Percentiles rank a stretch among this genome's conserved stretches.
These are phyloP conservation scores for Sinocyclocheilus anshuiensis DNA, from an alignment of 2,113 vertebrate genomes.

Conservation along the genomic window DNA sequence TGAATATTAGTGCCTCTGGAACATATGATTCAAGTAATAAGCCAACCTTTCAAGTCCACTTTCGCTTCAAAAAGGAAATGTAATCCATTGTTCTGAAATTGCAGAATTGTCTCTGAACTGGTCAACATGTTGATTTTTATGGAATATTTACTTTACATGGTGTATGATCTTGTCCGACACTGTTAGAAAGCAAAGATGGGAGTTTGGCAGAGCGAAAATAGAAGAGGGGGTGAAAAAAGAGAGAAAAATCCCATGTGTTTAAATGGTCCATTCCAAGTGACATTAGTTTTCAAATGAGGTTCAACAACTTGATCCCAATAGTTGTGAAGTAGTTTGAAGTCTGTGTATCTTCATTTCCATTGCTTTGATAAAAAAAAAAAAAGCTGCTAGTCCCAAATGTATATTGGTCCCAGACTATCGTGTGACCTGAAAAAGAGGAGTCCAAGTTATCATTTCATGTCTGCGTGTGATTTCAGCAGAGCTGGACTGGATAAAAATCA, in stretches of 20 bases:
- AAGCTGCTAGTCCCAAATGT: constrained; percentile 53
- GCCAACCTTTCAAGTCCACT: constrained; percentile 53
- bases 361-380: constrained; percentile 47
- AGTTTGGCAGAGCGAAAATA: constrained; percentile 38
- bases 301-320: constrained; percentile 58
- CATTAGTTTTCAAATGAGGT: constrained; percentile 64
- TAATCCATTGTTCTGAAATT: constrained; percentile 61
- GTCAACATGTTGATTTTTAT: constrained; percentile 52
- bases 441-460: neutral
- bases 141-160: constrained; percentile 54
- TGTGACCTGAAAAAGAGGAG: constrained; percentile 72
- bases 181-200: constrained; percentile 46
- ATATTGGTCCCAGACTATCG: constrained; percentile 72
- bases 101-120: constrained; percentile 37
- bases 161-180: constrained; percentile 39
- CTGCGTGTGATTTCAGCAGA: neutral
- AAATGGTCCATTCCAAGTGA: constrained; percentile 58
- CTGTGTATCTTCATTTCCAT: constrained; percentile 46
- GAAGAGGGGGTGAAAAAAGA: neutral
- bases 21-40: constrained; percentile 69
- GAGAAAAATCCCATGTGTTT: constrained; percentile 47
- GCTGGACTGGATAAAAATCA: neutral
- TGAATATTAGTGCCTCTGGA: constrained; percentile 53
- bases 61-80: constrained; percentile 40
- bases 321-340: constrained; percentile 61